Evolutionary conservation across 2,113 vertebrate species (phyloP).

Genomic region (Siniperca chuatsi): DNA sequence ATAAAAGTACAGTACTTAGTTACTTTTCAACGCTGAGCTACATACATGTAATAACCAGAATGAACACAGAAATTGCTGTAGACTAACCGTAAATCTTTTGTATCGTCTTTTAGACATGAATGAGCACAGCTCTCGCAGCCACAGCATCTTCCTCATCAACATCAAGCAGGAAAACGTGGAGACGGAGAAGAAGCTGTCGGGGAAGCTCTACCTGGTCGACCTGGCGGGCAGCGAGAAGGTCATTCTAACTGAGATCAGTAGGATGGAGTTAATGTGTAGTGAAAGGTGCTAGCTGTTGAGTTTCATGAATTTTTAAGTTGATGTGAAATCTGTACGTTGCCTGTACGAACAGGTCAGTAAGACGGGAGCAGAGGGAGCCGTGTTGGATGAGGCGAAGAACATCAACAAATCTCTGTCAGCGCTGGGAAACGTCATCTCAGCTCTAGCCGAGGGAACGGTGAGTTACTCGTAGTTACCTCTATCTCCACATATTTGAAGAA

Average conservation of each 20-base stretch:
- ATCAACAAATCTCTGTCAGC: conserved; percentile 98
- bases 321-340: neutral
- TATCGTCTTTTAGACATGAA: conserved; percentile 90
- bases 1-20: too few relatives aligned
- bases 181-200: conserved; percentile 95
- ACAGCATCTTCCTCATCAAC: conserved; percentile 97
- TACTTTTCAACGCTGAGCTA: too few relatives aligned
- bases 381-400: conserved; percentile 97
- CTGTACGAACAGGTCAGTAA: conserved; percentile 91
- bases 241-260: neutral
- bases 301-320: neutral
- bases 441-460: conserved; percentile 91
- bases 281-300: neutral
- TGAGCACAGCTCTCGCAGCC: conserved; percentile 97
- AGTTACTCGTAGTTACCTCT: neutral
- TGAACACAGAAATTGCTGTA: neutral
- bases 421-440: conserved; percentile 96
- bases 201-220: conserved; percentile 96
- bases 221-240: conserved; percentile 98
- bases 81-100: neutral
- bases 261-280: neutral
- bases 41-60: too few relatives aligned
- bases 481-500: neutral
- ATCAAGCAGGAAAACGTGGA: conserved; percentile 98
- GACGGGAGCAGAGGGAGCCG: conserved; percentile 95